phyloP scores from a whole-genome alignment of 2,797 vertebrate genomes.

The Malacoctenus gilli region DNA sequence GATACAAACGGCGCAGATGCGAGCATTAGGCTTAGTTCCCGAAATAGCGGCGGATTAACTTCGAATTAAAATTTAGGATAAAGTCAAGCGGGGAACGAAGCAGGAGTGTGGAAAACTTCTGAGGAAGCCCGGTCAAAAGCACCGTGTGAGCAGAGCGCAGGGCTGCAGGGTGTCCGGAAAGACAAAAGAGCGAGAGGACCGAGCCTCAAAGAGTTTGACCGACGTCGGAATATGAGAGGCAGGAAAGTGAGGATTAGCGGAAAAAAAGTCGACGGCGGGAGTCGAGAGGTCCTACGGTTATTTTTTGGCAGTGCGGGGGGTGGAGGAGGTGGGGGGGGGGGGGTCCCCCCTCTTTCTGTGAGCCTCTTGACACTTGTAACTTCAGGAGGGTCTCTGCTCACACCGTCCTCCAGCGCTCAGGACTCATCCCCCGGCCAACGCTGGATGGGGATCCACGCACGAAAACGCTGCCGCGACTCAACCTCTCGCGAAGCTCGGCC shows the following conservation, averaged over 20 bases:
- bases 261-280: constrained; percentile 65
- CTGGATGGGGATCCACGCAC: constrained; percentile 95
- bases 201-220: constrained; percentile 45
- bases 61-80: constrained; percentile 75
- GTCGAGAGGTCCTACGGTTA: constrained; percentile 81
- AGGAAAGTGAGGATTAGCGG: constrained; percentile 64
- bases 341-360: constrained; percentile 76
- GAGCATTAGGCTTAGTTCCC: constrained; percentile 73
- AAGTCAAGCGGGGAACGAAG: constrained; percentile 69
- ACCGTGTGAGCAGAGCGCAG: constrained; percentile 46
- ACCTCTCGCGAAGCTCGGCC: constrained; percentile 86
- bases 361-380: constrained; percentile 81
- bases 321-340: no score
- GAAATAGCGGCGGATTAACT: constrained; percentile 79
- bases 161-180: constrained; percentile 55
- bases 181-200: constrained; percentile 67
- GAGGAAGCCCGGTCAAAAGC: constrained; percentile 54
- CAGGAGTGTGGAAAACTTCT: constrained; percentile 66
- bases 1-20: constrained; percentile 70
- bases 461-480: constrained; percentile 87
- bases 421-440: constrained; percentile 88
- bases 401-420: constrained; percentile 68
- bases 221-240: constrained; percentile 60
- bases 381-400: constrained; percentile 77
- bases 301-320: constrained; percentile 79